phyloP scores from a whole-genome alignment of 2,888 invertebrate species.

The Gandaritis pyraliata region DNA sequence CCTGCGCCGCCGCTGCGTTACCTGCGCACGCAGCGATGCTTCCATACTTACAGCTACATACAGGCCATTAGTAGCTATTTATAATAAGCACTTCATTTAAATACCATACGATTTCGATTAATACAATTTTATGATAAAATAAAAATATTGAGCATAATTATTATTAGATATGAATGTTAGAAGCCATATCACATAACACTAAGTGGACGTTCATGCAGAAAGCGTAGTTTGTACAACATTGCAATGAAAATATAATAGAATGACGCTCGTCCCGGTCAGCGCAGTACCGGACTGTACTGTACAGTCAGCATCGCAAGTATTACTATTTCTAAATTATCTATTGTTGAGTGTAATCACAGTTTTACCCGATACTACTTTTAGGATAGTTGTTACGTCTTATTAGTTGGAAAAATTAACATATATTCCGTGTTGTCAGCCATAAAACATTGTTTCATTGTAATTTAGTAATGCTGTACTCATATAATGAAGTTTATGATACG shows the following conservation, averaged over 20 bases:
- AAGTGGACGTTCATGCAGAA: slow-evolving; percentile 56
- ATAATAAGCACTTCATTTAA: slow-evolving; percentile 47
- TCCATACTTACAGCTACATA: slow-evolving; percentile 40
- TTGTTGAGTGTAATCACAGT: no score
- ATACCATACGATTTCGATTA: slow-evolving; percentile 57
- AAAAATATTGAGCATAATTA: slow-evolving; percentile 75
- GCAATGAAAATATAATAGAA: slow-evolving; percentile 19
- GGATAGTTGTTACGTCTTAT: no score
- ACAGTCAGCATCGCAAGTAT: no score
- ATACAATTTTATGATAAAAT: slow-evolving; percentile 58
- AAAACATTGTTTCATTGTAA: no score
- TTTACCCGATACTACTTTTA: no score
- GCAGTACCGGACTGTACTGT: no score
- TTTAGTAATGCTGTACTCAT: no score
- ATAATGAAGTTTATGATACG: no score
- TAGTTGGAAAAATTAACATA: no score
- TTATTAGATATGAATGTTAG: slow-evolving; percentile 58
- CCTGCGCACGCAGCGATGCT: neutral
- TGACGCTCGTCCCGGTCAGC: slow-evolving; percentile 13
- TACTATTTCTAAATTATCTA: no score
- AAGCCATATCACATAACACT: slow-evolving; percentile 82
- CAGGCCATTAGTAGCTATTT: slow-evolving; percentile 33
- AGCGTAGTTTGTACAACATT: slow-evolving; percentile 43
- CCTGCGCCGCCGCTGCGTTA: neutral
- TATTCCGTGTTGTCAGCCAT: no score